Base-by-base conservation (phyloP, 2,797 vertebrate genomes). In the Sebastes steindachneri region DNA sequence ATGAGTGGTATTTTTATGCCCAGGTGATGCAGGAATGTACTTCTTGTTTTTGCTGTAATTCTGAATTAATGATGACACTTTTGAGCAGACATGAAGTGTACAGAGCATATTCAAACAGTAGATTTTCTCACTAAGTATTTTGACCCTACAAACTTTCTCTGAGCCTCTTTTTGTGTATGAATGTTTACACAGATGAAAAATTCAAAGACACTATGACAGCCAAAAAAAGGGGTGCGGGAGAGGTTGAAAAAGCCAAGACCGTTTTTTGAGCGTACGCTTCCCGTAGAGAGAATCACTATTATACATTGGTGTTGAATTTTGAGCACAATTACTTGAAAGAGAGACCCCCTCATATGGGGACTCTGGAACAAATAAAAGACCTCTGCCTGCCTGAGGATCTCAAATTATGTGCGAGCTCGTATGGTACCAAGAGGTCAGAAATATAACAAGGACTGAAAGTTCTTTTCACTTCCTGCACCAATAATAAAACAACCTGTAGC, bases 101-200 rank as follows among this genome's bases (percentile, higher is more conserved):
- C 28, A 73, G 37, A 79, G 19, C 2, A 25, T 21, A 25, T 67
- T 77, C 33, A 63, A 66, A 80, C 10, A 5, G 26, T 21, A 53
- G 14, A 31, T 80, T 77, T 86, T 54, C 60, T 79, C 71, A 75
- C 35, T 59, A 66, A 80, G 35, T 73, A 64, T 86, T 87, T 64
- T 76, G 64, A 88, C 80, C 76, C 23, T 64, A 70, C 29, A 68
- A 63, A 69, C 65, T 53, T 73, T 58, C 0, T 23, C 83, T 64
- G 4, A 25, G 12, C n/a, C 5, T 33, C 45, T 68, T 33, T 70
- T 72, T 60, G 5, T 86, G 19, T 64, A 5, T 54, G 25, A 70
- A 35, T 72, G 9, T 58, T 48, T 10, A 28, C 17, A 59, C 12
- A 59, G 29, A 60, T 55, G 54, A 64, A 73, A 41, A 29, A 37